Percentiles rank a stretch among this genome's conserved stretches.
Evolutionary conservation across 2,888 invertebrate species (phyloP).

Genomic region (Rugalucina vietnamica): DNA sequence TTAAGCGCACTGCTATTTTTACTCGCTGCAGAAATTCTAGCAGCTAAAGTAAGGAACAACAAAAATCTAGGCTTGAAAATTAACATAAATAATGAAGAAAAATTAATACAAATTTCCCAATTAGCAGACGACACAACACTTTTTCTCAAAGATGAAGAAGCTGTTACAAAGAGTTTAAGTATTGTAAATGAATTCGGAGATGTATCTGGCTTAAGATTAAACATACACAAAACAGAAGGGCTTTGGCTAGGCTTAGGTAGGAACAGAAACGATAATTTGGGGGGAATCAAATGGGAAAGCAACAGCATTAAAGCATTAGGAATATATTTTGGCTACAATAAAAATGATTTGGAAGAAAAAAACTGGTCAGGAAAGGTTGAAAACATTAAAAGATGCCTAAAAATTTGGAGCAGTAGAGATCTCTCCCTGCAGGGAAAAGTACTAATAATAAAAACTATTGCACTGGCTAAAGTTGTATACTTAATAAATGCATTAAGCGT

Average conservation of each 20-base stretch:
- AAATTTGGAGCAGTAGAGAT: background rate
- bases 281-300: background rate
- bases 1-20: constrained; percentile 21
- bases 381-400: background rate
- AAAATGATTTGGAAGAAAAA: background rate
- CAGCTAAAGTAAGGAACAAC: background rate
- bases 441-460: background rate
- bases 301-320: background rate
- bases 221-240: background rate
- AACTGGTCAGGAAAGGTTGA: background rate
- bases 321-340: background rate
- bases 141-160: background rate
- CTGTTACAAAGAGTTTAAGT: background rate
- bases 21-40: constrained; percentile 14
- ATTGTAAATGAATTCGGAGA: constrained; percentile 2
- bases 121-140: constrained; percentile 23
- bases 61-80: background rate
- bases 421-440: background rate
- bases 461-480: background rate
- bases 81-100: background rate
- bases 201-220: background rate
- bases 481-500: background rate
- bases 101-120: background rate
- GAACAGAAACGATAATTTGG: background rate
- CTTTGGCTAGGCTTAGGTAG: background rate